A percentile compares a stretch with the other conserved stretches of the same genome.
Evolutionary conservation across 1,140 invertebrate genomes (phyloP).

Genomic region (Cyphomyrmex costatus): DNA sequence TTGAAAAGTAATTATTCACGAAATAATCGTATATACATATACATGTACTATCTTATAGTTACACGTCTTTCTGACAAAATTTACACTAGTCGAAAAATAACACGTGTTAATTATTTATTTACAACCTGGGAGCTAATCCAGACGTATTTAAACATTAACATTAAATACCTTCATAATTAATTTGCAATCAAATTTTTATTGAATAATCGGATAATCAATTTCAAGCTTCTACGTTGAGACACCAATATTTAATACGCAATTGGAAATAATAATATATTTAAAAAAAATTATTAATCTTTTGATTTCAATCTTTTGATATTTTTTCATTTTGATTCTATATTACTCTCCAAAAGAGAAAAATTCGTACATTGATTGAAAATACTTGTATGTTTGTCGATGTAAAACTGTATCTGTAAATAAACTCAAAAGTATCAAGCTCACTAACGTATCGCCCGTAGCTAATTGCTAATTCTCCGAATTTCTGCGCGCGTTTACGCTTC

Average conservation of each 20-base stretch:
- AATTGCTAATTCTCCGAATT: slow-evolving; percentile 50
- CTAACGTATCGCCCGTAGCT: background rate
- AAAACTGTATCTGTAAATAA: background rate
- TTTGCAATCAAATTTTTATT: slow-evolving; percentile 7
- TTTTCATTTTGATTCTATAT: background rate
- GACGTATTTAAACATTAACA: background rate
- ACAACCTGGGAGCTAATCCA: background rate
- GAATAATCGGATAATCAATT: background rate
- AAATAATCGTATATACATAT: background rate
- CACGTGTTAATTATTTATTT: slow-evolving; percentile 11
- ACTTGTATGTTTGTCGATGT: background rate
- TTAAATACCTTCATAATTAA: background rate
- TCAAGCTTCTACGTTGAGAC: background rate
- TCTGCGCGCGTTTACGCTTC: slow-evolving; percentile 5
- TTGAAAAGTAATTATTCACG: background rate
- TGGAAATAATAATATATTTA: slow-evolving; percentile 1
- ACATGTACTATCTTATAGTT: background rate
- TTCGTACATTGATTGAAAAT: background rate
- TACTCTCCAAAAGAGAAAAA: background rate
- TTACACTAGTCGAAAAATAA: background rate
- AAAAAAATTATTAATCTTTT: background rate
- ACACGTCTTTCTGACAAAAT: background rate
- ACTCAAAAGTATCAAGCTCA: background rate
- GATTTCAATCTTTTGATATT: background rate
- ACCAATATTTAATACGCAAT: background rate